These are phyloP conservation scores for Botia kubotai DNA, from an alignment of 2,797 vertebrate genomes.

Conservation along the genomic window DNA sequence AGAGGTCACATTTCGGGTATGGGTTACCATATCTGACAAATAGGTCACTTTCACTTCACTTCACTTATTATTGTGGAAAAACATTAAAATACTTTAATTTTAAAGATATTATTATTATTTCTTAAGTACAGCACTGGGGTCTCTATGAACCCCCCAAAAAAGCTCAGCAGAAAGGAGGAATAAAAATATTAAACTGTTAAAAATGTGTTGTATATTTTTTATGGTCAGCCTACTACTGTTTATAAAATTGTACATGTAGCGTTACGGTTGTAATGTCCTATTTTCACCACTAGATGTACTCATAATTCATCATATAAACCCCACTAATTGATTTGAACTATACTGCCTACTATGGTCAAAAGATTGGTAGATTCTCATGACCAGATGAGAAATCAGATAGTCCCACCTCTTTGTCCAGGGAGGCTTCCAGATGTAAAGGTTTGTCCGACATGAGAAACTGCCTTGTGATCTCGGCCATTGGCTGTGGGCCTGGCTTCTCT, in stretches of 20 bases:
- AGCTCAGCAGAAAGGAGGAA: too few species aligned
- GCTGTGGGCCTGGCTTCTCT: slow-evolving; percentile 91
- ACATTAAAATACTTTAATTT: background rate
- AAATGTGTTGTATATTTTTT: too few species aligned
- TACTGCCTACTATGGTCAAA: background rate
- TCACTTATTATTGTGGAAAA: background rate
- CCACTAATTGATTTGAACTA: too few species aligned
- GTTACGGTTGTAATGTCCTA: slow-evolving; percentile 14
- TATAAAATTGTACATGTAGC: too few species aligned
- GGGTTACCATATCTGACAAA: too few species aligned
- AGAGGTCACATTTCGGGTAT: too few species aligned
- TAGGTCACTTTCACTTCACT: too few species aligned
- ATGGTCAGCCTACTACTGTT: too few species aligned
- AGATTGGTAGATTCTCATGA: background rate
- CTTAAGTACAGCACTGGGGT: too few species aligned
- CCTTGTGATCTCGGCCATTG: slow-evolving; percentile 91
- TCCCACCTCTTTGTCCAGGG: slow-evolving; percentile 93
- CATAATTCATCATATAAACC: background rate
- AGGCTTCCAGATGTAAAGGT: slow-evolving; percentile 92
- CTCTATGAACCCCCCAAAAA: too few species aligned
- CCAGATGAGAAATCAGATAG: background rate
- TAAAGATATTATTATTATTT: too few species aligned
- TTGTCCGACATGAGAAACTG: slow-evolving; percentile 98
- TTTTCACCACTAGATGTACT: slow-evolving; percentile 50
- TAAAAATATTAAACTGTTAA: too few species aligned